Conservation (phyloP, 1,140 invertebrate genomes). For the Penaeus chinensis region DNA sequence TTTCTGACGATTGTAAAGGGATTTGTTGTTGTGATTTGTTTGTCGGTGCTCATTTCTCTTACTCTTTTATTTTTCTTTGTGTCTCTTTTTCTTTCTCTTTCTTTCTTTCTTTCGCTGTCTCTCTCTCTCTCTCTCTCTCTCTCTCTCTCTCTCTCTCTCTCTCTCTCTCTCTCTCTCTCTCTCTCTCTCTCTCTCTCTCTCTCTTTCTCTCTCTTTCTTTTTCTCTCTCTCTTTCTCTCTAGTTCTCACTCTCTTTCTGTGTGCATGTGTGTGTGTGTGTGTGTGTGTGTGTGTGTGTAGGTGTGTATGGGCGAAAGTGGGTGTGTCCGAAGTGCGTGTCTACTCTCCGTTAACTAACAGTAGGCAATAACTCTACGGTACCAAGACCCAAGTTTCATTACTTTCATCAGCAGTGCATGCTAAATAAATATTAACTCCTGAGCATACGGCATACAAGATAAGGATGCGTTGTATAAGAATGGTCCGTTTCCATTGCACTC, state of each 20-base stretch:
- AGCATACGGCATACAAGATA: too few species aligned
- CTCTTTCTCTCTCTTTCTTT: background rate
- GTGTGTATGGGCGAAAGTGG: too few species aligned
- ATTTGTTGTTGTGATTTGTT: background rate
- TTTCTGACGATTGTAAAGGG: too few species aligned
- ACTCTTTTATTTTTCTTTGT: background rate
- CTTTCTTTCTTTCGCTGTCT: background rate
- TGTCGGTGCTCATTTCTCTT: background rate
- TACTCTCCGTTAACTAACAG: too few species aligned
- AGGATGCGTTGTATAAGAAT: too few species aligned
- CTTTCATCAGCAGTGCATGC: too few species aligned
- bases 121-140: background rate
- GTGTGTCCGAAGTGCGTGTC: too few species aligned
- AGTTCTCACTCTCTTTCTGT: background rate
- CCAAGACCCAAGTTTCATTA: too few species aligned
- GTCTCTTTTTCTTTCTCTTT: background rate
- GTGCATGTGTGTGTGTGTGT: too few species aligned
- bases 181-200: constrained; percentile 13
- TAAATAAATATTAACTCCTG: too few species aligned
- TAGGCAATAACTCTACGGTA: too few species aligned
- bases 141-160: background rate
- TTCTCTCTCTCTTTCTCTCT: background rate
- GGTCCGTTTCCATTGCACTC: background rate
- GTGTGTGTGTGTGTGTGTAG: too few species aligned
- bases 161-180: background rate